Conservation (phyloP, 2,888 invertebrate species). For the Drosophila sordidula region DNA sequence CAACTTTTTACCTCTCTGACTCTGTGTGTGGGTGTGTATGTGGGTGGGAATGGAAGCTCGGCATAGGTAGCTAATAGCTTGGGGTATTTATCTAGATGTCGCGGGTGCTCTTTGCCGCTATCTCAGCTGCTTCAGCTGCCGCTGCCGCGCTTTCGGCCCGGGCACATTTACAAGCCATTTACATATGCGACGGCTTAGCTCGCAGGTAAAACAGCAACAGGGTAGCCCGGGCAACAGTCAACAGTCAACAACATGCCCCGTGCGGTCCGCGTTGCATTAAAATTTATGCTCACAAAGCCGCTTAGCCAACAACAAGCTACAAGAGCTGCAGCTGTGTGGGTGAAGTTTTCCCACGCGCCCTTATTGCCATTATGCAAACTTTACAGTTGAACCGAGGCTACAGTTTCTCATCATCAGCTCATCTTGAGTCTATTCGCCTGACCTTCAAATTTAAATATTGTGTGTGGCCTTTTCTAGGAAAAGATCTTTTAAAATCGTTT, state of each 20-base stretch:
- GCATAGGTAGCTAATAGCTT: constrained; percentile 45
- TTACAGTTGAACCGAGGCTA: constrained; percentile 5
- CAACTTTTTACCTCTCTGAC: constrained; percentile 49
- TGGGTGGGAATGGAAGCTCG: constrained; percentile 3
- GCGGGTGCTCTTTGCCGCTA: constrained; percentile 15
- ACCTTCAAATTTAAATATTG: constrained; percentile 11
- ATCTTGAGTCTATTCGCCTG: constrained; percentile 1
- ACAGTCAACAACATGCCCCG: constrained; percentile 26
- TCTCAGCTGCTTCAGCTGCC: constrained; percentile 23
- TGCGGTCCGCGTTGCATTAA: constrained; percentile 49
- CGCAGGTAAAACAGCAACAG: constrained; percentile 16
- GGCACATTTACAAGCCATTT: constrained; percentile 54
- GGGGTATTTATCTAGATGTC: constrained; percentile 47
- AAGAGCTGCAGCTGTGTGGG: constrained; percentile 27
- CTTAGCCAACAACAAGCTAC: constrained; percentile 46
- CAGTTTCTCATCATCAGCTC: constrained; percentile 11
- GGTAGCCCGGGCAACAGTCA: constrained; percentile 26
- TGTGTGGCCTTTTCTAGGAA: background rate
- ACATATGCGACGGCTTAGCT: constrained; percentile 42
- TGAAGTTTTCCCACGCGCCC: constrained; percentile 9
- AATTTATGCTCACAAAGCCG: constrained; percentile 56
- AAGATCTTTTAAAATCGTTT: background rate
- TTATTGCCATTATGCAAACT: constrained; percentile 8
- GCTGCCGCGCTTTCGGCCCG: background rate
- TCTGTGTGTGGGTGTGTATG: constrained; percentile 7